phyloP scores from a whole-genome alignment of 2,888 invertebrate genomes.

The Drosophila limbata region DNA sequence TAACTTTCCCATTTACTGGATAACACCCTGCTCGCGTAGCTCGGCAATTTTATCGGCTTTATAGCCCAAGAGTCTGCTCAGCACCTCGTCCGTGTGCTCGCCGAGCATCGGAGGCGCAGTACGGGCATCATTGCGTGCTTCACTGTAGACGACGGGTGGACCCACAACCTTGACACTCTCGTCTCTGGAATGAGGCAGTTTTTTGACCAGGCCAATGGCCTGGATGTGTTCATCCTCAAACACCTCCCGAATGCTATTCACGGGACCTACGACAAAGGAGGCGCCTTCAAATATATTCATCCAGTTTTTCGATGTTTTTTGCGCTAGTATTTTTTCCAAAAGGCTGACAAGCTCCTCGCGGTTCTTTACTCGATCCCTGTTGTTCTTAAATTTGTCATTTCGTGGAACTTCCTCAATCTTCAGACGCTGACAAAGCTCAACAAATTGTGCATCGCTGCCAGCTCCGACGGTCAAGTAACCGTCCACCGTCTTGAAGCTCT shows the following conservation, averaged over 20 bases:
- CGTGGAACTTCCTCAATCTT: conserved; percentile 87
- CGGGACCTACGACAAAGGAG: conserved; percentile 94
- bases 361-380: conserved; percentile 91
- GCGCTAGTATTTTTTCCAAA: conserved; percentile 87
- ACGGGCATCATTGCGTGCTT: conserved; percentile 89
- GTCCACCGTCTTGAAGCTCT: conserved; percentile 93
- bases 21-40: conserved; percentile 72
- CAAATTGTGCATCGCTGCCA: conserved; percentile 93
- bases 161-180: conserved; percentile 92
- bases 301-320: conserved; percentile 92
- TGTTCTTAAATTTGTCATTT: conserved; percentile 90
- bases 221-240: conserved; percentile 95
- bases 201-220: conserved; percentile 90
- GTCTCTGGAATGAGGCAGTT: conserved; percentile 89
- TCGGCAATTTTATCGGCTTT: conserved; percentile 87
- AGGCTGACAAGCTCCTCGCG: conserved; percentile 89
- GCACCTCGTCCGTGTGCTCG: conserved; percentile 93
- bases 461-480: conserved; percentile 94
- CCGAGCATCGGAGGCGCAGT: conserved; percentile 94
- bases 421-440: conserved; percentile 89
- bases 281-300: conserved; percentile 89
- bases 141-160: conserved; percentile 93
- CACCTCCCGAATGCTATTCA: conserved; percentile 94
- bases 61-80: conserved; percentile 89
- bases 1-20: conserved; percentile 63